A percentile compares a stretch with the other conserved stretches of the same genome.
Evolutionary conservation across 2,797 vertebrate genomes (phyloP).

Genomic region (Poeciliopsis paucimaculata): DNA sequence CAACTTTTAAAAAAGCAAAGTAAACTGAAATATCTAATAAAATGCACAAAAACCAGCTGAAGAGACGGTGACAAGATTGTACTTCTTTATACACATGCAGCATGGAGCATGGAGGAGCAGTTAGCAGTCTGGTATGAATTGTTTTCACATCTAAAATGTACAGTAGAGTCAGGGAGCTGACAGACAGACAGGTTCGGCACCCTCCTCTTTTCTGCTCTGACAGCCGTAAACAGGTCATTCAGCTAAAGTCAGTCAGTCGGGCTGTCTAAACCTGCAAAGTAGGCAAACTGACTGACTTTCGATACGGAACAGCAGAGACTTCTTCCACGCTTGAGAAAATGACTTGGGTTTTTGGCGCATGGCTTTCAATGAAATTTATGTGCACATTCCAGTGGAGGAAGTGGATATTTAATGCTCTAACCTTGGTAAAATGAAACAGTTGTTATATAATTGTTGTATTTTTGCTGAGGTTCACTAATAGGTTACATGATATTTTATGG

Average conservation of each 20-base stretch:
- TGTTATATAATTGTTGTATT: background rate
- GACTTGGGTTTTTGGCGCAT: background rate
- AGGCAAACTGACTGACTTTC: no score
- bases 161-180: background rate
- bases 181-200: constrained; percentile 24
- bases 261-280: no score
- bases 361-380: background rate
- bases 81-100: background rate
- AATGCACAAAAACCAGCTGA: background rate
- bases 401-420: background rate
- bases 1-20: background rate
- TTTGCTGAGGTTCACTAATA: background rate
- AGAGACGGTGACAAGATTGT: background rate
- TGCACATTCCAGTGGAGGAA: background rate
- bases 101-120: background rate
- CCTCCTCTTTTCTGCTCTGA: background rate
- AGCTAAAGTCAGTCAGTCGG: background rate
- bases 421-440: background rate
- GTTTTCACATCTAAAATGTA: background rate
- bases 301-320: no score
- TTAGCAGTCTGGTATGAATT: background rate
- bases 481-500: background rate
- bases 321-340: background rate
- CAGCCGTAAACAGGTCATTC: constrained; percentile 43
- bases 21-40: background rate